These are phyloP conservation scores for Prosopocoilus inquinatus DNA, from an alignment of 2,888 invertebrate species.

Conservation along the genomic window DNA sequence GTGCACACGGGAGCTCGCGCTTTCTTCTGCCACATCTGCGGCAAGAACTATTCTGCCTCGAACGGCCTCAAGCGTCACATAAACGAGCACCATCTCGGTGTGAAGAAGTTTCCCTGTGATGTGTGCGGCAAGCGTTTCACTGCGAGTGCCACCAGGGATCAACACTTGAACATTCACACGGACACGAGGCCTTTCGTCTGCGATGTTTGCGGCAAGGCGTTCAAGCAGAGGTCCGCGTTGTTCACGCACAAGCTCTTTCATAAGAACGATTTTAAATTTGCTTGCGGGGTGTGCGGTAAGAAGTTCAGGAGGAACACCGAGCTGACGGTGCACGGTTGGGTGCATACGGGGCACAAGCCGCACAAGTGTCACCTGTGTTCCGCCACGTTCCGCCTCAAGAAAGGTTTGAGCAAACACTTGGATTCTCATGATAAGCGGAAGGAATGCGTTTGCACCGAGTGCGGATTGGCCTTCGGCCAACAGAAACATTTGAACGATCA, in stretches of 20 bases:
- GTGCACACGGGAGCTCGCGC: conserved; percentile 50
- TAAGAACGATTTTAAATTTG: conserved; percentile 43
- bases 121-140: conserved; percentile 54
- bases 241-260: conserved; percentile 54
- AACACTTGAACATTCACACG: conserved; percentile 55
- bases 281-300: conserved; percentile 56
- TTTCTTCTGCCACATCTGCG: conserved; percentile 57
- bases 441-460: conserved; percentile 47
- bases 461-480: conserved; percentile 50
- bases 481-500: conserved; percentile 49
- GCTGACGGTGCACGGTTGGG: conserved; percentile 55
- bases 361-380: conserved; percentile 55
- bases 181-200: conserved; percentile 53
- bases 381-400: conserved; percentile 52
- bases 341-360: conserved; percentile 58
- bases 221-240: conserved; percentile 55
- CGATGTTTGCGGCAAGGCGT: conserved; percentile 56
- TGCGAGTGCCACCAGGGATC: conserved; percentile 52
- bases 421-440: conserved; percentile 46
- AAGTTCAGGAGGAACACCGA: conserved; percentile 56
- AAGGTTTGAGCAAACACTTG: conserved; percentile 48
- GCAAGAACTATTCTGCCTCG: conserved; percentile 52
- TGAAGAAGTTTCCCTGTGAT: conserved; percentile 54
- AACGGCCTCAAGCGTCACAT: conserved; percentile 56
- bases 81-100: conserved; percentile 51